Percentiles rank a stretch among this genome's conserved stretches.
Conservation (phyloP, 2,888 invertebrate genomes). For the Imbricaverruca yamaguchii region DNA sequence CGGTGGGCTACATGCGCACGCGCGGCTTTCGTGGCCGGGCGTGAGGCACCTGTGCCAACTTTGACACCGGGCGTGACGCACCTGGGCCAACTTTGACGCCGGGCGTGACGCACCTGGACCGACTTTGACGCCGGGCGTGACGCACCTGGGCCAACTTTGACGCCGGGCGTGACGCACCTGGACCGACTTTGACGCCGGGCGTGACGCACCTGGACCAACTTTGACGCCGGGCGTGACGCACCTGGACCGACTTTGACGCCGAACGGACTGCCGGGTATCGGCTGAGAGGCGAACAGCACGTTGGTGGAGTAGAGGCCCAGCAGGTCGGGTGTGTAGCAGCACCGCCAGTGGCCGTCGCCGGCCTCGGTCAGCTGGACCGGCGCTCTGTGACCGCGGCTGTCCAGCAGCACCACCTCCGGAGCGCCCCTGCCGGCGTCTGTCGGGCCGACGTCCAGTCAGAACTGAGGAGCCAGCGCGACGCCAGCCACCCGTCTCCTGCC, state of each 20-base stretch:
- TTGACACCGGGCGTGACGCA: too few relatives aligned
- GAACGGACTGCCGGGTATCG: conserved; percentile 73
- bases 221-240: conserved; percentile 32
- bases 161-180: neutral
- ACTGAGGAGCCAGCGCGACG: neutral
- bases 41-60: conserved; percentile 50
- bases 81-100: conserved; percentile 67
- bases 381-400: conserved; percentile 54
- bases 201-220: neutral
- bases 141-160: neutral
- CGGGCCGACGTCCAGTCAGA: conserved; percentile 26
- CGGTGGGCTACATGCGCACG: too few relatives aligned
- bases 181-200: too few relatives aligned
- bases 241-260: conserved; percentile 66
- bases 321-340: conserved; percentile 66
- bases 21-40: too few relatives aligned
- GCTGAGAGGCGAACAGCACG: conserved; percentile 70
- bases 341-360: conserved; percentile 64
- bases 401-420: conserved; percentile 63
- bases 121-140: conserved; percentile 62
- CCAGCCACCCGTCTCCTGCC: too few relatives aligned
- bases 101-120: conserved; percentile 45
- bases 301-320: conserved; percentile 76
- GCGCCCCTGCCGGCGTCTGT: conserved; percentile 66
- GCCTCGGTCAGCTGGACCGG: conserved; percentile 58